A percentile compares a stretch with the other conserved stretches of the same genome.
Evolutionary conservation across 2,113 vertebrate species (phyloP).

Genomic region (Caracal caracal): DNA sequence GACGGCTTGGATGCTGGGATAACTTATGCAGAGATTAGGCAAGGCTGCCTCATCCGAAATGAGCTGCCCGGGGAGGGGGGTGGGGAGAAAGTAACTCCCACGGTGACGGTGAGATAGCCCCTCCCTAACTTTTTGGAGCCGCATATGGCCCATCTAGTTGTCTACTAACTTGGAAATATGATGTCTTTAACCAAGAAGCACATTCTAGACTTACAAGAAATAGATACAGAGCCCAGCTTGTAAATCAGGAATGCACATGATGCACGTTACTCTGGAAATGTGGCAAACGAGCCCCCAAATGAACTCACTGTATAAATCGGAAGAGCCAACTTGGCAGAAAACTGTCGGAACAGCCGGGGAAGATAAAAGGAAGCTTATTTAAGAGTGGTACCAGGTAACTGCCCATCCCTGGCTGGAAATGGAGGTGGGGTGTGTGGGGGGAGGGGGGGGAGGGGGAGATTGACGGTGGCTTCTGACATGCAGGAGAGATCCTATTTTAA

Average conservation of each 20-base stretch:
- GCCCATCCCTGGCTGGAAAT: not conserved
- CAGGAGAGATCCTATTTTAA: not conserved
- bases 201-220: conserved; percentile 46
- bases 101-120: not conserved
- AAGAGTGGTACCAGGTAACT: conserved; percentile 34
- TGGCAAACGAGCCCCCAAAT: conserved; percentile 36
- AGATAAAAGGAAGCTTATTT: conserved; percentile 12
- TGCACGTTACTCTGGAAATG: conserved; percentile 21
- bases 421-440: not conserved
- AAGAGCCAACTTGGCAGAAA: conserved; percentile 33
- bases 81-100: not conserved
- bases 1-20: not conserved
- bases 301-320: conserved; percentile 45
- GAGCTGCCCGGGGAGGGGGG: not conserved
- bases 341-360: conserved; percentile 41
- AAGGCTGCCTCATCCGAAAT: not conserved
- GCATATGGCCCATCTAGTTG: not conserved
- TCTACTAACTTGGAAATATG: conserved; percentile 39
- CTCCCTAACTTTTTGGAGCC: not conserved
- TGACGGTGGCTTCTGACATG: conserved; percentile 5
- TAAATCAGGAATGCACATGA: conserved; percentile 36
- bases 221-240: not conserved
- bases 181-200: conserved; percentile 50
- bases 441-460: rapidly evolving
- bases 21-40: not conserved